Evolutionary conservation across 2,797 vertebrate species (phyloP).

Genomic region (Eleutherodactylus coqui): DNA sequence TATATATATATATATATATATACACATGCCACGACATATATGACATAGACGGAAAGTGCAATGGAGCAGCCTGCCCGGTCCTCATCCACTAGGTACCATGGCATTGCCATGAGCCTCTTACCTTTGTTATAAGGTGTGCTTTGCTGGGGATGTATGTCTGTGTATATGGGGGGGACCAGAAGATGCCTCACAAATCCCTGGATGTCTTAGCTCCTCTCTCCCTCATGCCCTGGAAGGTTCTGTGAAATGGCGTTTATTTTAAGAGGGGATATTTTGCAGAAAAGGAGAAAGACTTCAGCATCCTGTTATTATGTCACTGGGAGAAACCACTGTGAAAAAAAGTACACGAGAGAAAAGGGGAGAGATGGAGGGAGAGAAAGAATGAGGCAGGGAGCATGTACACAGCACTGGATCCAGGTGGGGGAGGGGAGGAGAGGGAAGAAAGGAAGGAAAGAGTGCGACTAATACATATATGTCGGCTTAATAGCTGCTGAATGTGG

Average conservation of each 20-base stretch:
- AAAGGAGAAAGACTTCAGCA: slow-evolving; percentile 67
- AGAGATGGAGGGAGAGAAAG: slow-evolving; percentile 68
- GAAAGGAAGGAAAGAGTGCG: slow-evolving; percentile 28
- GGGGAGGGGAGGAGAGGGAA: slow-evolving; percentile 53
- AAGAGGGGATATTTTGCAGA: slow-evolving; percentile 68
- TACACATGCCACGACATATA: background rate
- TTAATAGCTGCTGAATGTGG: slow-evolving; percentile 7
- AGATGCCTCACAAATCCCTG: slow-evolving; percentile 55
- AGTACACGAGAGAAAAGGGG: slow-evolving; percentile 66
- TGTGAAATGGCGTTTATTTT: slow-evolving; percentile 69
- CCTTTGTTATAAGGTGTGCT: slow-evolving; percentile 62
- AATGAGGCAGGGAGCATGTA: slow-evolving; percentile 76
- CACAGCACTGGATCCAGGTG: slow-evolving; percentile 67
- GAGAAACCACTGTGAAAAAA: slow-evolving; percentile 67
- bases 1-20: background rate
- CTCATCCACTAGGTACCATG: slow-evolving; percentile 37
- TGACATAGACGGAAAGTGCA: too few relatives aligned
- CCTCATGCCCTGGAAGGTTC: slow-evolving; percentile 66
- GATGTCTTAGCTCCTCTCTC: slow-evolving; percentile 52
- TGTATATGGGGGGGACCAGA: slow-evolving; percentile 44
- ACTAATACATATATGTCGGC: slow-evolving; percentile 34
- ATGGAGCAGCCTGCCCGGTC: slow-evolving; percentile 3
- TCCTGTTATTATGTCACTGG: slow-evolving; percentile 70
- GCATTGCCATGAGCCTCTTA: slow-evolving; percentile 53
- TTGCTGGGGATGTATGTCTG: slow-evolving; percentile 51